Conservation (phyloP, 2,113 vertebrate genomes). For the Psettodes erumei region DNA sequence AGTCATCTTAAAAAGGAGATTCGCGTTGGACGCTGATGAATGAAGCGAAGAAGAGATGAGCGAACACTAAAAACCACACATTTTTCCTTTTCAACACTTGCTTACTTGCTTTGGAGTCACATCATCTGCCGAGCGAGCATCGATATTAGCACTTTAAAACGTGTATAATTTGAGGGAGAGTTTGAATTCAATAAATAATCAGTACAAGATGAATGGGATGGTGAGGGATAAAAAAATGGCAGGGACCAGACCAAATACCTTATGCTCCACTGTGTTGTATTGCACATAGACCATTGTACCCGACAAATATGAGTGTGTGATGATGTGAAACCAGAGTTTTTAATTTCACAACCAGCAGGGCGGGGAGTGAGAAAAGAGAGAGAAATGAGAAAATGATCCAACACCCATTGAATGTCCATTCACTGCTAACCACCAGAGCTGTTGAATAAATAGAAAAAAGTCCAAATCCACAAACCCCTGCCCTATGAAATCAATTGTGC, state of each 20-base stretch:
- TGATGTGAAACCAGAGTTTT: conserved; percentile 6
- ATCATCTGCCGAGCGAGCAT: neutral
- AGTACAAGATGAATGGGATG: neutral
- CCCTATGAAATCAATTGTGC: neutral
- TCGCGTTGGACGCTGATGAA: neutral
- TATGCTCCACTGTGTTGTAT: conserved; percentile 2
- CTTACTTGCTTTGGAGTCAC: neutral
- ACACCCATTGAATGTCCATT: too few species aligned
- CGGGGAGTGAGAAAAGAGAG: neutral
- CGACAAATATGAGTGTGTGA: neutral
- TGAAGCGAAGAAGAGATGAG: neutral
- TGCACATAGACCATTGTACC: neutral
- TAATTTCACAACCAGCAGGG: conserved; percentile 7
- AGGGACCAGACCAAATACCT: neutral
- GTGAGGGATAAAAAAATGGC: neutral
- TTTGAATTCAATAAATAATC: conserved; percentile 10
- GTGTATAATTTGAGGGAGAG: neutral
- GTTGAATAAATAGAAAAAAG: too few species aligned
- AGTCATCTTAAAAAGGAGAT: neutral
- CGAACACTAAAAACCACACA: neutral
- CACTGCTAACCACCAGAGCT: too few species aligned
- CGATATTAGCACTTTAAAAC: conserved; percentile 1
- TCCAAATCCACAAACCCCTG: neutral
- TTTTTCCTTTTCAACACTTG: neutral
- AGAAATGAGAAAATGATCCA: conserved; percentile 9